These are phyloP conservation scores for Silurus asotus DNA, from an alignment of 2,113 vertebrate species.

Conservation along the genomic window DNA sequence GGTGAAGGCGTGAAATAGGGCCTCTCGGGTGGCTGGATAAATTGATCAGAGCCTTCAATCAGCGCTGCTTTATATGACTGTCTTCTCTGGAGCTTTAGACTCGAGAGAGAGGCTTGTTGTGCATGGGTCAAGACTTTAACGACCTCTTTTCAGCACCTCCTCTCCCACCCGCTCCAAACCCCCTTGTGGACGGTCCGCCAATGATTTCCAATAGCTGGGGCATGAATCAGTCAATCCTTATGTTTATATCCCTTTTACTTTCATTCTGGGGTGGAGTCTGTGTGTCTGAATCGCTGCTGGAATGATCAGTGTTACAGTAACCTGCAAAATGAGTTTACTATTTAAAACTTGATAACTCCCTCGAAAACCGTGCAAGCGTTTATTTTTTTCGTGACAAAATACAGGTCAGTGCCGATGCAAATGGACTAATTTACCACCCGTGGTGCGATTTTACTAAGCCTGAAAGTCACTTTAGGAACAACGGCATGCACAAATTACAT, in stretches of 20 bases:
- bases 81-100: conserved; percentile 7
- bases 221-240: conserved; percentile 12
- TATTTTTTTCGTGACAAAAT: background rate
- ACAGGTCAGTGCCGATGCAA: conserved; percentile 9
- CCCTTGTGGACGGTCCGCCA: background rate
- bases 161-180: background rate
- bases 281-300: background rate
- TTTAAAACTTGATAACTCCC: background rate
- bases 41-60: conserved; percentile 42
- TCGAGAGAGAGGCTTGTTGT: background rate
- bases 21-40: background rate
- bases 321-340: background rate
- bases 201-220: conserved; percentile 19
- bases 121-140: conserved; percentile 27
- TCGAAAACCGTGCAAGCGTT: background rate
- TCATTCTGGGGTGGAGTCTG: background rate
- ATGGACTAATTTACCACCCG: conserved; percentile 5
- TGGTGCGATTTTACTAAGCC: conserved; percentile 4
- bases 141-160: conserved; percentile 19
- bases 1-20: background rate
- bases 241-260: background rate
- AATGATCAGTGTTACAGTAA: conserved; percentile 21
- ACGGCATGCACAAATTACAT: conserved; percentile 21
- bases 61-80: conserved; percentile 6
- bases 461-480: conserved; percentile 8